Evolutionary conservation across 2,888 invertebrate species (phyloP).

Genomic region (Cephus nigrinus): DNA sequence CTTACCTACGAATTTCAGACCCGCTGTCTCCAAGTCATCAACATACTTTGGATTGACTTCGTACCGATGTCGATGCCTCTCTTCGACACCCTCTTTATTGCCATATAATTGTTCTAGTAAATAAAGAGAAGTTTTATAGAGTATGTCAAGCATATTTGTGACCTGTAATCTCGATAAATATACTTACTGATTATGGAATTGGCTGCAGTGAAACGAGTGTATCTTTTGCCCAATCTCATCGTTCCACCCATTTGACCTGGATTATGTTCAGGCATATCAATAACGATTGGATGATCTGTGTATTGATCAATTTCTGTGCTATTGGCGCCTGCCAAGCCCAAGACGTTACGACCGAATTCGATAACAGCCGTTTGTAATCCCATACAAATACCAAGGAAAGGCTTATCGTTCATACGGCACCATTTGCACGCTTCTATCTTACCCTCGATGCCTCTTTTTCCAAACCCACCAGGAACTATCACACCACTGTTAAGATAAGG

Average conservation of each 20-base stretch:
- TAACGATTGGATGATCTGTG: conserved; percentile 83
- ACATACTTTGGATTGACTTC: conserved; percentile 96
- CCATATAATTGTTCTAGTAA: conserved; percentile 80
- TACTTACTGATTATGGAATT: conserved; percentile 73
- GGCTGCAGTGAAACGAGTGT: conserved; percentile 79
- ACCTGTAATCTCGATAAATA: conserved; percentile 9
- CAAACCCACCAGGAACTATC: conserved; percentile 98
- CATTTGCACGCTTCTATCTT: conserved; percentile 94
- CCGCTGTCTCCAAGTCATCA: conserved; percentile 79
- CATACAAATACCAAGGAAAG: conserved; percentile 96
- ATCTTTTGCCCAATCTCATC: conserved; percentile 96
- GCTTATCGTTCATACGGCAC: conserved; percentile 90
- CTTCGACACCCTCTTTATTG: conserved; percentile 82
- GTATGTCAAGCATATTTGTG: background rate
- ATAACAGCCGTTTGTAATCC: conserved; percentile 97
- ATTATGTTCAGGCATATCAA: conserved; percentile 99
- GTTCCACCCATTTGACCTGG: conserved; percentile 95
- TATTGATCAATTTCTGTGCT: conserved; percentile 86
- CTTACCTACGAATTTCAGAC: conserved; percentile 88
- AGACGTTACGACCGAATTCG: conserved; percentile 91
- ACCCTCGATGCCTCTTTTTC: conserved; percentile 94
- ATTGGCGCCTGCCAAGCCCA: conserved; percentile 82
- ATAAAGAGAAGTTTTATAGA: conserved; percentile 21
- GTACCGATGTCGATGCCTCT: conserved; percentile 96
- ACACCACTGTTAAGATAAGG: conserved; percentile 76